Conservation (phyloP, 64 coral and sea anemone genomes). For the Porites lutea region DNA sequence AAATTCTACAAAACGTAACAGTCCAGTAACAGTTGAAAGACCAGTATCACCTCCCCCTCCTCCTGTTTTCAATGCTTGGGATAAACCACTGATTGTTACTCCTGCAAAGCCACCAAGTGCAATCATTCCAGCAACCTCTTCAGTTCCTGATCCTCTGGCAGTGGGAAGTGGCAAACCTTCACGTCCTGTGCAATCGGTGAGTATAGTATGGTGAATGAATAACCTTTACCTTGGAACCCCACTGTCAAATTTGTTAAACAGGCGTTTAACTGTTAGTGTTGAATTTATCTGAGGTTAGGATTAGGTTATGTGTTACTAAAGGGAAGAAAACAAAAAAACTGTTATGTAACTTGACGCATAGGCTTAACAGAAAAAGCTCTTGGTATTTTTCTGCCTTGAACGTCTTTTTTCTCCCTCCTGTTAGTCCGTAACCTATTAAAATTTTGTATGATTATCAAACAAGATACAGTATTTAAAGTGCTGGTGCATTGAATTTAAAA, state of each 20-base stretch:
- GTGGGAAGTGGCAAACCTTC: conserved; percentile 96
- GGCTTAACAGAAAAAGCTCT: too few species aligned
- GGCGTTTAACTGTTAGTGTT: too few species aligned
- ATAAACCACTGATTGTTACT: conserved; percentile 84
- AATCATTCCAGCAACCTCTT: conserved; percentile 29
- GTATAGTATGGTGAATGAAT: background rate
- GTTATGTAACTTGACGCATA: too few species aligned
- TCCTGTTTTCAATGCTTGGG: conserved; percentile 92
- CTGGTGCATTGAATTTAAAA: too few species aligned
- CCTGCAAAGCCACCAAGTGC: conserved; percentile 82
- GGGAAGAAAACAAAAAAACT: too few species aligned
- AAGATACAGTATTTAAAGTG: too few species aligned
- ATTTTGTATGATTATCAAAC: too few species aligned
- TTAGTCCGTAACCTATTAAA: too few species aligned
- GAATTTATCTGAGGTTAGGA: too few species aligned
- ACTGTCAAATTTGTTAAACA: background rate
- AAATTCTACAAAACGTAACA: conserved; percentile 91
- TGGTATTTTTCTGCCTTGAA: too few species aligned
- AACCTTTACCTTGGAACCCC: background rate
- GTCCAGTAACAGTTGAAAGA: conserved; percentile 91
- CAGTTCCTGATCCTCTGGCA: conserved; percentile 86
- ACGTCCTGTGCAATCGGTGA: conserved; percentile 62
- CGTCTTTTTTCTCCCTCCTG: too few species aligned
- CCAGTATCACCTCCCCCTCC: conserved; percentile 75
- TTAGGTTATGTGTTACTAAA: too few species aligned